Percentiles rank a stretch among this genome's conserved stretches.
These are phyloP conservation scores for Chionis minor DNA, from an alignment of 2,113 vertebrate genomes.

Conservation along the genomic window DNA sequence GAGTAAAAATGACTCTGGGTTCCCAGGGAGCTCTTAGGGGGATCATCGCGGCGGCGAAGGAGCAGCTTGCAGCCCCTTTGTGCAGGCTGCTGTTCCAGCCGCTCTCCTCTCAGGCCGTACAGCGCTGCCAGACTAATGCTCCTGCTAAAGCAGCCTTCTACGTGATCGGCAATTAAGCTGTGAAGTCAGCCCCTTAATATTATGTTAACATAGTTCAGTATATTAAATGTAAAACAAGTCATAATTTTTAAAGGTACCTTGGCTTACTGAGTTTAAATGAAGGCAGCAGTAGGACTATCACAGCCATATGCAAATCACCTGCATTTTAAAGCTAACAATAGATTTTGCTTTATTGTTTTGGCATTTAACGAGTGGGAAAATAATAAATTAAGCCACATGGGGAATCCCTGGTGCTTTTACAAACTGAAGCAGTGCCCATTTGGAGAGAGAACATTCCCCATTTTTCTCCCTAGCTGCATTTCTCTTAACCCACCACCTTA, in stretches of 20 bases:
- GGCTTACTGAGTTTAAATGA: slow-evolving; percentile 55
- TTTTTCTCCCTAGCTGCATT: slow-evolving; percentile 12
- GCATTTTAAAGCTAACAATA: slow-evolving; percentile 49
- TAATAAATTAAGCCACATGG: slow-evolving; percentile 62
- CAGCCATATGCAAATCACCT: slow-evolving; percentile 53
- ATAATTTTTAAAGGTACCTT: slow-evolving; percentile 39
- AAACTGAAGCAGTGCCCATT: slow-evolving; percentile 25
- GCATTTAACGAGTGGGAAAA: slow-evolving; percentile 70
- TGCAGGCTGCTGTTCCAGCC: slow-evolving; percentile 29
- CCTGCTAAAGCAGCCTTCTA: slow-evolving; percentile 35
- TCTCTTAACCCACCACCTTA: slow-evolving; percentile 43
- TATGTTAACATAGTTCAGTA: slow-evolving; percentile 69
- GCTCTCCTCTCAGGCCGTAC: not conserved
- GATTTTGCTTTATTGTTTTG: slow-evolving; percentile 68
- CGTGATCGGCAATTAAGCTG: slow-evolving; percentile 62
- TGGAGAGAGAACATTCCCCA: slow-evolving; percentile 3
- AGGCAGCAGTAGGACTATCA: slow-evolving; percentile 51
- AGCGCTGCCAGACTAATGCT: not conserved
- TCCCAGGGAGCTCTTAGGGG: not conserved
- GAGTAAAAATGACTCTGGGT: not conserved
- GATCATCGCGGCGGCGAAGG: not conserved
- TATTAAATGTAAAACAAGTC: slow-evolving; percentile 67
- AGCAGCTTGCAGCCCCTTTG: slow-evolving; percentile 7
- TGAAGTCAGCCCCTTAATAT: slow-evolving; percentile 69
- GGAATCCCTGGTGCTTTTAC: slow-evolving; percentile 50